Conservation (phyloP, 2,888 invertebrate species). For the Aplocera efformata region DNA sequence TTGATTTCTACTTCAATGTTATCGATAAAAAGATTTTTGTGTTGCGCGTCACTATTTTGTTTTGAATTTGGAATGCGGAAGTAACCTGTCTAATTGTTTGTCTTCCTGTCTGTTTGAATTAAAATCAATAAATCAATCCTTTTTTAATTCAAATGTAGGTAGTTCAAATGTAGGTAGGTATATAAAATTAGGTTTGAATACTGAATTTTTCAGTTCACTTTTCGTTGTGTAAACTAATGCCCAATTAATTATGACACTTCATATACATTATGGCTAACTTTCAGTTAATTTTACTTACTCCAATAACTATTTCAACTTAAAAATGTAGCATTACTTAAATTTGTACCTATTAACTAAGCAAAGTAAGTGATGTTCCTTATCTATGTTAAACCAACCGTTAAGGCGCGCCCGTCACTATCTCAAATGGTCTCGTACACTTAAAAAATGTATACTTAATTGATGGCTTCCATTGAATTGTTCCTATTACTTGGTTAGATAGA, state of each 20-base stretch:
- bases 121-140: too few species aligned
- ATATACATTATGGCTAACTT: too few species aligned
- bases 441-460: conserved; percentile 7
- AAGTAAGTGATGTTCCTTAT: conserved; percentile 24
- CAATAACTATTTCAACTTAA: background rate
- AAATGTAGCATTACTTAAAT: background rate
- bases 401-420: conserved; percentile 8
- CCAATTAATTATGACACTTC: background rate
- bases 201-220: too few species aligned
- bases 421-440: conserved; percentile 4
- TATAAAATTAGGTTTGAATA: too few species aligned
- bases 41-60: conserved; percentile 13
- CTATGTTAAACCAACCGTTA: conserved; percentile 24
- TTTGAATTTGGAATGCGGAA: conserved; percentile 1
- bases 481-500: too few species aligned
- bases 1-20: conserved; percentile 14
- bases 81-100: conserved; percentile 1
- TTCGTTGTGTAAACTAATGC: conserved; percentile 17
- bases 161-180: too few species aligned
- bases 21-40: conserved; percentile 6
- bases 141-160: too few species aligned
- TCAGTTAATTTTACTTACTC: too few species aligned
- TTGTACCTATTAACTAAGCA: background rate
- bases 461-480: background rate
- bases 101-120: background rate